Evolutionary conservation across 2,888 invertebrate genomes (phyloP), one percentile per base, ranked within the genome.

Genomic region (Mechanitis messenoides): DNA sequence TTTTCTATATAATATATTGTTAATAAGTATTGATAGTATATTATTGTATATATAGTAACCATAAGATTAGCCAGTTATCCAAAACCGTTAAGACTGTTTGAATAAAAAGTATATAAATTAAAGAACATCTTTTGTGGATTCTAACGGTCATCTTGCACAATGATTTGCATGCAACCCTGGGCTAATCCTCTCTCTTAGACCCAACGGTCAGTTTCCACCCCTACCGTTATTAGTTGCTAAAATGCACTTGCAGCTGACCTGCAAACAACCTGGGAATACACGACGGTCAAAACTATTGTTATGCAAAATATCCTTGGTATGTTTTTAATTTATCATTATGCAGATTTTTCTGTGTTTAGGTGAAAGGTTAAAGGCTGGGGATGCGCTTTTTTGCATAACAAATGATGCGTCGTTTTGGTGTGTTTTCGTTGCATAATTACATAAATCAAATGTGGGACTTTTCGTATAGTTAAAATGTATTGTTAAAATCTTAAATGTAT

Each of bases 261-360:
- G 80, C 74, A 74, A 20, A 53, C 57, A 60, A 67, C 66, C 77
- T 84, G 85, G 74, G 83, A 85, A 85, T 72, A 72, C 75, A 58
- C 68, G 78, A 58, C 68, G 78, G 74, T 69, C 72, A 72, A 67
- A 66, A 62, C 74, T 63, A 76, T 84, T 84, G 79, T 84, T 57
- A 82, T 82, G 80, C 78, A 79, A 78, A 83, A 81, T 75, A 66
- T 68, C 63, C 38, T 55, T 60, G 71, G 75, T 74, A 66, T 72
- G 72, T 73, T 74, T 76, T 79, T 85, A 84, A 87, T 81, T 81
- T 78, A 84, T 73, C 75, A 81, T 84, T 86, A 86, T 85, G 84
- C 77, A 81, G 74, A 83, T 83, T 68, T 20, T 62, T 69, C 62
- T 74, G 71, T 75, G 65, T 68, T 70, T 20, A 20, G 20, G 20